Conservation (phyloP, 2,797 vertebrate species). For the Lithobates sylvaticus region DNA sequence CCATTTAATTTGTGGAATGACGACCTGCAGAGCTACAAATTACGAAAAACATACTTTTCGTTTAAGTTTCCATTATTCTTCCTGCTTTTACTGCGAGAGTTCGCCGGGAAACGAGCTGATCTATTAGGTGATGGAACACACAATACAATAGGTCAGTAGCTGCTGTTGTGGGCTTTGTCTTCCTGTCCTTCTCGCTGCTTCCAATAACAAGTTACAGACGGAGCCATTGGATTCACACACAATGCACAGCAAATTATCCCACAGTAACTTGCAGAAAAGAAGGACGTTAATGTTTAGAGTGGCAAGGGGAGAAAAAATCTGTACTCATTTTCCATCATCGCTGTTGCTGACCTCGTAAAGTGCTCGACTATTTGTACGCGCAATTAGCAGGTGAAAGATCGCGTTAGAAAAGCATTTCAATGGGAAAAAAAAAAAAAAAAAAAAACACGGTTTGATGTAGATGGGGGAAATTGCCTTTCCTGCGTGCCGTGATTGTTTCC, state of each 20-base stretch:
- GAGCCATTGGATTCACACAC: background rate
- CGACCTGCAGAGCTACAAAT: background rate
- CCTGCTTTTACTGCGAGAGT: slow-evolving; percentile 5
- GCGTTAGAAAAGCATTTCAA: slow-evolving; percentile 24
- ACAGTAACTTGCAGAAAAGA: slow-evolving; percentile 1
- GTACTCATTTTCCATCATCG: slow-evolving; percentile 1
- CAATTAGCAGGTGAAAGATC: slow-evolving; percentile 47
- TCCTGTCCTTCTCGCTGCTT: background rate
- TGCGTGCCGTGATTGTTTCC: slow-evolving; percentile 23
- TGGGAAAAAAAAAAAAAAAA: slow-evolving; percentile 15
- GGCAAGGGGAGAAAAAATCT: background rate
- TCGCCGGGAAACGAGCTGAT: background rate
- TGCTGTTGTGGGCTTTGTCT: background rate
- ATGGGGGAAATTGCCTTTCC: slow-evolving; percentile 28
- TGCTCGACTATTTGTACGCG: background rate
- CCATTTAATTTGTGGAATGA: background rate
- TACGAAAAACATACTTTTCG: background rate
- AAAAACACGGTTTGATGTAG: background rate
- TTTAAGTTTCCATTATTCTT: background rate
- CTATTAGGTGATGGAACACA: background rate
- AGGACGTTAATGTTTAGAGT: background rate
- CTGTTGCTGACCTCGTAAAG: slow-evolving; percentile 39
- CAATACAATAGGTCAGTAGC: slow-evolving; percentile 1
- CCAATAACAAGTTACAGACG: background rate
- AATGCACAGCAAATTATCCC: slow-evolving; percentile 7